These are phyloP conservation scores for Erynnis tages DNA, from an alignment of 2,888 invertebrate species.

Conservation along the genomic window DNA sequence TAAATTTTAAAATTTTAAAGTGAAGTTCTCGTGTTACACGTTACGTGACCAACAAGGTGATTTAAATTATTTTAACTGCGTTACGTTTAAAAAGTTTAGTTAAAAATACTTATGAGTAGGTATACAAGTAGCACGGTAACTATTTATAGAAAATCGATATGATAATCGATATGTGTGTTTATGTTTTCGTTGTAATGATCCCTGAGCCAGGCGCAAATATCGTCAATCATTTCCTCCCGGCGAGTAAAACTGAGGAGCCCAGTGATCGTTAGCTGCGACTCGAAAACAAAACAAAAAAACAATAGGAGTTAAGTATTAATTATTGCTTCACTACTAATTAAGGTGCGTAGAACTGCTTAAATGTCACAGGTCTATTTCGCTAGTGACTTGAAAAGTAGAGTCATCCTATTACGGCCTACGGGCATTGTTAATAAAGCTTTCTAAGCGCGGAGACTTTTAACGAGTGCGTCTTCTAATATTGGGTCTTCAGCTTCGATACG, in stretches of 20 bases:
- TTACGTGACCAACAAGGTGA: constrained; percentile 2
- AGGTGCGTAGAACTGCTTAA: not conserved
- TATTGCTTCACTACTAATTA: not conserved
- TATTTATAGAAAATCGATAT: no score
- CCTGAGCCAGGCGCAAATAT: no score
- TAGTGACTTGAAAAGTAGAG: constrained; percentile 13
- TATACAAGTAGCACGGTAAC: no score
- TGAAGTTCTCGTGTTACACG: constrained; percentile 9
- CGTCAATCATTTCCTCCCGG: no score
- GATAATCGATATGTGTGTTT: no score
- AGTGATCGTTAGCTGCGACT: no score
- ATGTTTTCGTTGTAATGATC: no score
- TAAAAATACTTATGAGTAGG: no score
- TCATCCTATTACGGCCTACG: constrained; percentile 16
- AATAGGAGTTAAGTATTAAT: not conserved
- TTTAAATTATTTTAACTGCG: not conserved
- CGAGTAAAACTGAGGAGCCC: no score
- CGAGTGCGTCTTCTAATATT: constrained; percentile 15
- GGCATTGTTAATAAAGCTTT: constrained; percentile 19
- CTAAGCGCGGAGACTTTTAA: constrained; percentile 13
- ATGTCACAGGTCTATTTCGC: constrained; percentile 10
- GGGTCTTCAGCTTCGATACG: constrained; percentile 11
- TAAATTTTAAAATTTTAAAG: constrained; percentile 18
- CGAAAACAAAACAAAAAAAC: no score
- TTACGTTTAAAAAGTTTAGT: no score